Conservation (phyloP, 2,113 vertebrate genomes). For the Aramus guarauna region DNA sequence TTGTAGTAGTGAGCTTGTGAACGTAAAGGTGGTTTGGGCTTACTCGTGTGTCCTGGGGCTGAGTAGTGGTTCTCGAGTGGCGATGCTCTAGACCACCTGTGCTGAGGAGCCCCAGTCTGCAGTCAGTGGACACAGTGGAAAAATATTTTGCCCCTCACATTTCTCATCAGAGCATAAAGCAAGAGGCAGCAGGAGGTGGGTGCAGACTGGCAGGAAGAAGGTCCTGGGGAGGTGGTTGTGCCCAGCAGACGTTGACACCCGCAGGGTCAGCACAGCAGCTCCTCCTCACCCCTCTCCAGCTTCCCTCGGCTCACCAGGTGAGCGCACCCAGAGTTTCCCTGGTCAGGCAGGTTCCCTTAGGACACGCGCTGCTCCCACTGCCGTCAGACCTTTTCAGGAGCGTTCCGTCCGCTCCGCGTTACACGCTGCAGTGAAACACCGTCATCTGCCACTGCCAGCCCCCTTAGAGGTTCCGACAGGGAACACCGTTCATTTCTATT, state of each 20-base stretch:
- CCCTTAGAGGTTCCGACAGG: background rate
- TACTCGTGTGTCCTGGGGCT: no score
- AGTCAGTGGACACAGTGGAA: no score
- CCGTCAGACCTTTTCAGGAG: background rate
- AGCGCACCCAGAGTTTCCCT: background rate
- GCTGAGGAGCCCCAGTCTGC: background rate
- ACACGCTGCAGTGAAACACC: fast-evolving
- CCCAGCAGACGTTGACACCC: background rate
- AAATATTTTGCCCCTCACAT: background rate
- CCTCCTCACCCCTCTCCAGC: background rate
- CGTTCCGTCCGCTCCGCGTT: fast-evolving
- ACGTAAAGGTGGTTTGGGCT: background rate
- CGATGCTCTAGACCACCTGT: background rate
- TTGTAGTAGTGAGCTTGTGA: background rate
- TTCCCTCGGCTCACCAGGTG: fast-evolving
- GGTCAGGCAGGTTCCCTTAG: fast-evolving
- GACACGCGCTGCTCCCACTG: fast-evolving
- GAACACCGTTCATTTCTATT: background rate
- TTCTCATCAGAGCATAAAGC: background rate
- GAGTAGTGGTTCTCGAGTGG: background rate
- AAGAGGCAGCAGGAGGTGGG: background rate
- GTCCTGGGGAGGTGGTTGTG: no score
- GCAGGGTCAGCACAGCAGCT: background rate
- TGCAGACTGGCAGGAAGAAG: background rate
- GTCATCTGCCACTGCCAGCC: background rate